Base-by-base conservation (phyloP, 2,888 invertebrate genomes). In the Rhaphigaster nebulosa region DNA sequence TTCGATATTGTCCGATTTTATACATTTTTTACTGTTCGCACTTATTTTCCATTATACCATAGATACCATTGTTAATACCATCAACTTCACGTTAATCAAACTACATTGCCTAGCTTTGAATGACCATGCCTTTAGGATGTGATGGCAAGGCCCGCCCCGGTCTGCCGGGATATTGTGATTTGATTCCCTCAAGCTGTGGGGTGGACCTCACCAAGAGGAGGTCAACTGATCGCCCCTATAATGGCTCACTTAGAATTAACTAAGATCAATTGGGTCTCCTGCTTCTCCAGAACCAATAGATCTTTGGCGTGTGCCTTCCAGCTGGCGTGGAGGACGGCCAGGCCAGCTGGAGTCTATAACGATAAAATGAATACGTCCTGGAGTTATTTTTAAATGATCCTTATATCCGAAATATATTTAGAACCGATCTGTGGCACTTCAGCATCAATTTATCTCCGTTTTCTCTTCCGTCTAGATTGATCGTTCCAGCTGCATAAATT, bases 191-290 rank as follows among this genome's bases (percentile, higher is more conserved):
- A 65, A 5, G 29, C 0, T 65, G 3, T n/a, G n/a, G n/a, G n/a
- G n/a, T n/a, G 65, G 15, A 10, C 4, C 18, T n/a, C n/a, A 13
- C 34, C 12, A 3, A n/a, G 12, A 10, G 29, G 34, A 76, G 70
- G 70, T 76, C 70, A 76, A 76, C 70, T 76, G 70, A 76, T 76
- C 65, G 70, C 70, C 70, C 70, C 70, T 76, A 76, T 76, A 34
- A 76, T 34, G 70, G 20, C 60, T 70, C 70, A 18, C 70, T 34
- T 34, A 34, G 70, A 8, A 4, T 23, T 38, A 34, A 76, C 38
- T 76, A 29, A 29, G 29, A 65, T 29, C 65, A 65, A 65, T 65
- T 65, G 65, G 70, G 6, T 76, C n/a, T 76, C 70, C 38, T 70
- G 29, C 70, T 6, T 6, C 70, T 76, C 38, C 20, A 20, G 70